phyloP scores from a whole-genome alignment of 2,888 invertebrate species.

The Scaptomyza reducta region DNA sequence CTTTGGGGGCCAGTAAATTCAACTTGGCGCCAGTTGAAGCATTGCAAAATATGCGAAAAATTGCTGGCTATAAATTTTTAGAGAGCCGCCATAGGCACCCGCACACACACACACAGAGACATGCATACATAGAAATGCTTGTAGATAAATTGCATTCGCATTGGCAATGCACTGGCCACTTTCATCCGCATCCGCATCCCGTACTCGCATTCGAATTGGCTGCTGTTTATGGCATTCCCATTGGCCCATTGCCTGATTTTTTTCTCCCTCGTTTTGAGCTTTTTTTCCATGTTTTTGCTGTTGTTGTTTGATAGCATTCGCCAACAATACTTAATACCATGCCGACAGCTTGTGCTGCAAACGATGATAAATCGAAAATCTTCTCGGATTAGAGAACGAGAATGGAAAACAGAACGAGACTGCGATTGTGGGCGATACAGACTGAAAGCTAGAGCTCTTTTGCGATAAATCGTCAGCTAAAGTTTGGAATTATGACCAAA shows the following conservation, averaged over 20 bases:
- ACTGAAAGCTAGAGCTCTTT: conserved; percentile 7
- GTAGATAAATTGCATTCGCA: conserved; percentile 48
- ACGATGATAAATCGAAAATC: conserved; percentile 78
- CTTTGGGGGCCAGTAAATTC: conserved; percentile 57
- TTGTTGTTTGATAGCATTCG: conserved; percentile 42
- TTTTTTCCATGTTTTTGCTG: conserved; percentile 13
- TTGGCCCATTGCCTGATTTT: conserved; percentile 33
- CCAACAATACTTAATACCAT: conserved; percentile 69
- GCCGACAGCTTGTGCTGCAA: conserved; percentile 73
- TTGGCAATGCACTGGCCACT: conserved; percentile 30
- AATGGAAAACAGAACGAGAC: background rate
- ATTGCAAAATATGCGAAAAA: conserved; percentile 79
- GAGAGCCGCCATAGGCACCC: conserved; percentile 37
- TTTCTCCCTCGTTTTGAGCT: background rate
- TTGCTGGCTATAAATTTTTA: conserved; percentile 72
- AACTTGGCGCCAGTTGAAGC: conserved; percentile 58
- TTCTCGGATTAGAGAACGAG: conserved; percentile 65
- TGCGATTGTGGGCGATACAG: background rate
- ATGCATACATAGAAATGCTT: conserved; percentile 6
- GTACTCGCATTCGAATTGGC: conserved; percentile 50
- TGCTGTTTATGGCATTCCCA: conserved; percentile 59
- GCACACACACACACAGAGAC: conserved; percentile 25
- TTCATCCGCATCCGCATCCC: conserved; percentile 21
- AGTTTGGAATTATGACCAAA: conserved; percentile 41
- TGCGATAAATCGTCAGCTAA: conserved; percentile 47